These are phyloP conservation scores for Aphelocoma coerulescens DNA, from an alignment of 2,113 vertebrate species.

Conservation along the genomic window DNA sequence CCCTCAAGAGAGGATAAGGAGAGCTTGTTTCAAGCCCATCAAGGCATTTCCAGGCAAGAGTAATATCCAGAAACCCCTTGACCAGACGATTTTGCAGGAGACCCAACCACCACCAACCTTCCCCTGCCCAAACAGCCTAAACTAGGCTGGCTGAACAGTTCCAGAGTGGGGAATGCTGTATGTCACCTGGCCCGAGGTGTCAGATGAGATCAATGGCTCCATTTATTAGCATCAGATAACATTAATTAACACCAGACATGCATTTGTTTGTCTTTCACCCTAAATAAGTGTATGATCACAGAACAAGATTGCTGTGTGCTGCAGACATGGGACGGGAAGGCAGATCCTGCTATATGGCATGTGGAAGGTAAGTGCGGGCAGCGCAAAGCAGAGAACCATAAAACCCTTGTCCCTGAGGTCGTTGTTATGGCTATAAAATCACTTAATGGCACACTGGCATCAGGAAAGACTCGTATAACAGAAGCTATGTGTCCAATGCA, in stretches of 20 bases:
- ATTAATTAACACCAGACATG: not conserved
- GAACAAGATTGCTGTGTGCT: not conserved
- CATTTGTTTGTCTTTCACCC: not conserved
- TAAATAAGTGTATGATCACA: not conserved
- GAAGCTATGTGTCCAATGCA: not conserved
- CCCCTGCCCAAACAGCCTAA: not conserved
- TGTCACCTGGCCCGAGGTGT: accelerated
- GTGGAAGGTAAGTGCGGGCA: not conserved
- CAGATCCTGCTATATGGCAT: accelerated
- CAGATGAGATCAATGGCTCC: not conserved
- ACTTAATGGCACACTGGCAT: not conserved
- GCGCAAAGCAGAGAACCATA: not conserved
- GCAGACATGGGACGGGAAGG: accelerated
- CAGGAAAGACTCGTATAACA: not conserved
- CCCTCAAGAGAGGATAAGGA: not conserved
- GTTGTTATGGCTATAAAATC: not conserved
- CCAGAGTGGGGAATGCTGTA: not conserved
- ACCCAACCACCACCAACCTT: not conserved
- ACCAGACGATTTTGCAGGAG: not conserved
- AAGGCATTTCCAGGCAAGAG: not conserved
- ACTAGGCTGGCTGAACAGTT: not conserved
- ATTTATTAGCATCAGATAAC: not conserved
- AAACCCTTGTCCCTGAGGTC: accelerated
- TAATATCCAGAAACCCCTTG: not conserved
- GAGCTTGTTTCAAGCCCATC: not conserved